A percentile compares a stretch with the other conserved stretches of the same genome.
Evolutionary conservation across 2,888 invertebrate genomes (phyloP).

Genomic region (Formica aserva): DNA sequence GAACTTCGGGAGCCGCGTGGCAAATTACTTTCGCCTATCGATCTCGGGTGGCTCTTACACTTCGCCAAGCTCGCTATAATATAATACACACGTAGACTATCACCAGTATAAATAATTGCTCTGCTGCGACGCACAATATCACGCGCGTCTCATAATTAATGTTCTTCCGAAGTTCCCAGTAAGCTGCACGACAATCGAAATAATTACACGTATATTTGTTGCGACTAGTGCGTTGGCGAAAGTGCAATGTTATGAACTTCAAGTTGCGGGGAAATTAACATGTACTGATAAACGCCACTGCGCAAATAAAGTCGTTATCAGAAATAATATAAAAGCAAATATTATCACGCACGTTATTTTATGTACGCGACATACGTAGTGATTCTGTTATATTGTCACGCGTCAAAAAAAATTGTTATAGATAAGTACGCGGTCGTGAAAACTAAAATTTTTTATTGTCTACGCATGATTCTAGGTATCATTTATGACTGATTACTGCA

Average conservation of each 20-base stretch:
- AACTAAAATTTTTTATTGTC: not conserved
- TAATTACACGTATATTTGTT: slow-evolving; percentile 6
- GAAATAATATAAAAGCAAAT: not conserved
- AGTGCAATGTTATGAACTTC: slow-evolving; percentile 30
- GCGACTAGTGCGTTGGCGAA: not conserved
- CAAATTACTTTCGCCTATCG: slow-evolving; percentile 44
- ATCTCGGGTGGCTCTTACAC: not conserved
- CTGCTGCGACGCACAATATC: not conserved
- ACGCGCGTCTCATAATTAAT: slow-evolving; percentile 23
- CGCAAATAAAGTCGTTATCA: not conserved
- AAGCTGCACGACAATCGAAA: not conserved
- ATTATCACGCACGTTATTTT: not conserved
- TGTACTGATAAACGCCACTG: not conserved
- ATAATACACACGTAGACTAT: slow-evolving; percentile 9
- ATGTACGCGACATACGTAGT: not conserved
- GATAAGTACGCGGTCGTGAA: not conserved
- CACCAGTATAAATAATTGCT: slow-evolving; percentile 36
- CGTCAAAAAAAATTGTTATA: not conserved
- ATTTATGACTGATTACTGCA: not conserved
- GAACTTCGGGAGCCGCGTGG: slow-evolving; percentile 2
- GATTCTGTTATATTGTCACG: not conserved
- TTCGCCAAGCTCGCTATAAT: not conserved
- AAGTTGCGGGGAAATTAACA: slow-evolving; percentile 23
- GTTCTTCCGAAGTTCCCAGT: not conserved
- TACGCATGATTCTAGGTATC: not conserved